These are phyloP conservation scores for Leptothorax acervorum DNA, from an alignment of 2,888 invertebrate genomes.

Conservation along the genomic window DNA sequence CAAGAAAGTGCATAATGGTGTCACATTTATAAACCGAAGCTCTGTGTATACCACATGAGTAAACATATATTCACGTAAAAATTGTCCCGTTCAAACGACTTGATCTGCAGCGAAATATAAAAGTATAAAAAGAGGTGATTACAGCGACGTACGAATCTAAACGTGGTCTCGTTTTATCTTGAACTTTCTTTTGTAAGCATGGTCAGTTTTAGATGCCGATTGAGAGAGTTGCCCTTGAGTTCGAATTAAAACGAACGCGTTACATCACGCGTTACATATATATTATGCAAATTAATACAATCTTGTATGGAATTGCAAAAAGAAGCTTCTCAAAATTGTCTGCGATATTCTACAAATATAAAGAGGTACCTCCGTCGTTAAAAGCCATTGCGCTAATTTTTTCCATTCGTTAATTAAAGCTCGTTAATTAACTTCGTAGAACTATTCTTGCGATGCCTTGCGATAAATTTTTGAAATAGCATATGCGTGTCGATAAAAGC, in stretches of 20 bases:
- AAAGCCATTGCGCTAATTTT: conserved; percentile 1
- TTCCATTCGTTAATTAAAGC: background rate
- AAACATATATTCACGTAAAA: conserved; percentile 46
- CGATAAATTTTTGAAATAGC: conserved; percentile 20
- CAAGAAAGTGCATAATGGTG: conserved; percentile 49
- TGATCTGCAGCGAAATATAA: conserved; percentile 69
- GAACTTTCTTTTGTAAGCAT: conserved; percentile 54
- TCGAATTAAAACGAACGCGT: conserved; percentile 17
- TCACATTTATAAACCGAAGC: conserved; percentile 55
- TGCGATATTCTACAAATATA: background rate
- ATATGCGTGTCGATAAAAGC: conserved; percentile 1
- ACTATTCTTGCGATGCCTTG: conserved; percentile 15
- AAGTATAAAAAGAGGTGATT: conserved; percentile 76
- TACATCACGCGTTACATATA: conserved; percentile 16
- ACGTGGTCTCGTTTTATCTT: conserved; percentile 52
- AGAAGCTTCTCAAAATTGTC: background rate
- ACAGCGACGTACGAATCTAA: conserved; percentile 52
- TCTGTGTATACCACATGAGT: conserved; percentile 21
- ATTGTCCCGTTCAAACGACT: conserved; percentile 48
- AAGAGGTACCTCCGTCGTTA: conserved; percentile 12
- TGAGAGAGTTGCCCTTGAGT: conserved; percentile 25
- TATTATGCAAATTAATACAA: conserved; percentile 1
- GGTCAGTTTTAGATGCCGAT: conserved; percentile 43
- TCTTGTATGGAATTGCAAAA: background rate
- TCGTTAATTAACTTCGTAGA: background rate